phyloP scores from a whole-genome alignment of 2,797 vertebrate species.

The Prionace glauca region DNA sequence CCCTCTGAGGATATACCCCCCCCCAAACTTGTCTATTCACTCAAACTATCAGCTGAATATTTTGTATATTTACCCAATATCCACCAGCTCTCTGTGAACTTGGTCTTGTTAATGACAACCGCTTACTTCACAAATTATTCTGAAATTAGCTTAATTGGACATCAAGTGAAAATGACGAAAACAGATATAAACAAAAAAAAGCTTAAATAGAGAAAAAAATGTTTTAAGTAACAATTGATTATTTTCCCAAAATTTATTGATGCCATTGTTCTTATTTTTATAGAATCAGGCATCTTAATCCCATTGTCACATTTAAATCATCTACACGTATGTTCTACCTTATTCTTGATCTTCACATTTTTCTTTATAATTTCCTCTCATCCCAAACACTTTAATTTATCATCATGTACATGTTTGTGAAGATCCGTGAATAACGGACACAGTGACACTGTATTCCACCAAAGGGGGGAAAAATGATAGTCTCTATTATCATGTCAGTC shows the following conservation, averaged over 20 bases:
- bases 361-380: not conserved
- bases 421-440: slow-evolving; percentile 55
- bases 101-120: not conserved
- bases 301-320: slow-evolving; percentile 1
- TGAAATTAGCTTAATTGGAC: not conserved
- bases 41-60: slow-evolving; percentile 56
- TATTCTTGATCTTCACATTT: not conserved
- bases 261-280: not conserved
- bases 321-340: not conserved
- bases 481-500: slow-evolving; percentile 65
- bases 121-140: not conserved
- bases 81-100: not conserved
- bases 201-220: not conserved
- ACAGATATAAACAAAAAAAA: not conserved
- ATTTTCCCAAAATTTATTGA: not conserved
- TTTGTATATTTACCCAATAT: slow-evolving; percentile 42
- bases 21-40: slow-evolving; percentile 48
- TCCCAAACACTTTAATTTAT: slow-evolving; percentile 44
- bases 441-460: slow-evolving; percentile 58
- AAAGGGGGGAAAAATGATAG: slow-evolving; percentile 61
- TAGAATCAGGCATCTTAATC: not conserved
- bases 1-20: slow-evolving; percentile 61
- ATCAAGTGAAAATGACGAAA: not conserved
- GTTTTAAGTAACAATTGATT: not conserved
- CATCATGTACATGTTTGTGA: slow-evolving; percentile 51